phyloP scores from a whole-genome alignment of 2,113 vertebrate species.

The Laticauda colubrina region DNA sequence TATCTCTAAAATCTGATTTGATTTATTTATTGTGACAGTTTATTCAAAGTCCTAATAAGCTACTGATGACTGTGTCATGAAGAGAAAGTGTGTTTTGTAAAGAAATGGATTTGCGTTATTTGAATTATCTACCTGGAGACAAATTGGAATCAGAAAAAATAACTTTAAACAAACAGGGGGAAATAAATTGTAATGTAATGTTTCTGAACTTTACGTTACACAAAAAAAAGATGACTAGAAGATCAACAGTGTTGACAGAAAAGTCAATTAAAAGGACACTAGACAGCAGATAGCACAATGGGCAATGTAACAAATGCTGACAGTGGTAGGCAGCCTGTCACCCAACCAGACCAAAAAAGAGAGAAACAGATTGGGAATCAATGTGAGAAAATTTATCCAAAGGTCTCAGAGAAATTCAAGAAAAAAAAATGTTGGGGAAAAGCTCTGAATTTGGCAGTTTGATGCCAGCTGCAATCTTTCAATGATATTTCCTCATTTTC shows the following conservation, averaged over 20 bases:
- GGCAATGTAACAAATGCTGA: background rate
- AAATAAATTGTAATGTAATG: background rate
- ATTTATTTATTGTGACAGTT: background rate
- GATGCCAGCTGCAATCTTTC: background rate
- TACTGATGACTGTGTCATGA: background rate
- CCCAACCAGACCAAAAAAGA: background rate
- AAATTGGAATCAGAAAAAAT: background rate
- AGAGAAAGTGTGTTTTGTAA: background rate
- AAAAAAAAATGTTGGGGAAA: background rate
- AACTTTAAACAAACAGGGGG: background rate
- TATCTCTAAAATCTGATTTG: background rate
- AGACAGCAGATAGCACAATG: background rate
- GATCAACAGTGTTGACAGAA: conserved; percentile 10
- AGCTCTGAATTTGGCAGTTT: background rate
- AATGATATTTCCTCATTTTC: background rate
- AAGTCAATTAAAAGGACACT: background rate
- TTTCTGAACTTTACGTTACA: conserved; percentile 14
- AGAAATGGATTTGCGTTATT: background rate
- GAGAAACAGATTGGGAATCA: background rate
- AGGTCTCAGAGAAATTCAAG: background rate
- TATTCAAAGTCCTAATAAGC: background rate
- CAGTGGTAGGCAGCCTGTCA: conserved; percentile 28
- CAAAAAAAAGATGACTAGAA: background rate
- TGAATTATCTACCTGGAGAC: background rate
- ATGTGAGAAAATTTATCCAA: conserved; percentile 37